Evolutionary conservation across 2,888 invertebrate genomes (phyloP).

Genomic region (Drosophila macrospina): DNA sequence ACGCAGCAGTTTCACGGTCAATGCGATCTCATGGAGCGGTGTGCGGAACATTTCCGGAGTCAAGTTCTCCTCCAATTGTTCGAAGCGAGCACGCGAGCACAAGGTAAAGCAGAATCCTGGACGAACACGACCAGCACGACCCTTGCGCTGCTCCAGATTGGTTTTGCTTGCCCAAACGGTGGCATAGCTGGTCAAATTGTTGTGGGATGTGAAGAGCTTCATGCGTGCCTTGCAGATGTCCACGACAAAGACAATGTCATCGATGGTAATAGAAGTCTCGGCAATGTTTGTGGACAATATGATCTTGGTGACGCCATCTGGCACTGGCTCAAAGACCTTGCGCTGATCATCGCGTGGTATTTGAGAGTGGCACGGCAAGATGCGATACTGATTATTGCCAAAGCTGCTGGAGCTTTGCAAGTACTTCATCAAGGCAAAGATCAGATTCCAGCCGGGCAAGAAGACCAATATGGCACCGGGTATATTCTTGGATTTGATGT

Average conservation of each 20-base stretch:
- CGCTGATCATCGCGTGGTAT: conserved; percentile 98
- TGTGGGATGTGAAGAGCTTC: conserved; percentile 98
- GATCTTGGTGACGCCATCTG: conserved; percentile 94
- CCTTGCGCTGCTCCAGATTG: conserved; percentile 94
- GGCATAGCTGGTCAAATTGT: conserved; percentile 99
- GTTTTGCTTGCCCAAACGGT: conserved; percentile 98
- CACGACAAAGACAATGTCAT: conserved; percentile 99
- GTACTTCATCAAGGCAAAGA: conserved; percentile 95
- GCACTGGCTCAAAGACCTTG: conserved; percentile 95
- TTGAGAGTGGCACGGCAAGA: conserved; percentile 98
- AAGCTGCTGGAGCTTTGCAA: conserved; percentile 91
- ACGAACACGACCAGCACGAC: conserved; percentile 97
- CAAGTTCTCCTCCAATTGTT: conserved; percentile 93
- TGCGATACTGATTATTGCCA: conserved; percentile 89
- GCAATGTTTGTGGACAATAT: conserved; percentile 99
- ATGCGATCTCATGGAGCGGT: conserved; percentile 96
- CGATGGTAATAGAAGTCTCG: conserved; percentile 98
- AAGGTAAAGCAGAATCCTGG: conserved; percentile 97
- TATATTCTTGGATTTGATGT: conserved; percentile 88
- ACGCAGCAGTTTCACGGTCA: conserved; percentile 94
- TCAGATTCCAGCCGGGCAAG: conserved; percentile 98
- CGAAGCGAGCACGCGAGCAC: conserved; percentile 91
- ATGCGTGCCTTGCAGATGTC: conserved; percentile 99
- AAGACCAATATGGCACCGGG: conserved; percentile 97
- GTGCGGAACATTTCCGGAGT: conserved; percentile 99